A percentile compares a stretch with the other conserved stretches of the same genome.
phyloP scores from a whole-genome alignment of 2,113 vertebrate species.

The Chamaetylas fuelleborni region DNA sequence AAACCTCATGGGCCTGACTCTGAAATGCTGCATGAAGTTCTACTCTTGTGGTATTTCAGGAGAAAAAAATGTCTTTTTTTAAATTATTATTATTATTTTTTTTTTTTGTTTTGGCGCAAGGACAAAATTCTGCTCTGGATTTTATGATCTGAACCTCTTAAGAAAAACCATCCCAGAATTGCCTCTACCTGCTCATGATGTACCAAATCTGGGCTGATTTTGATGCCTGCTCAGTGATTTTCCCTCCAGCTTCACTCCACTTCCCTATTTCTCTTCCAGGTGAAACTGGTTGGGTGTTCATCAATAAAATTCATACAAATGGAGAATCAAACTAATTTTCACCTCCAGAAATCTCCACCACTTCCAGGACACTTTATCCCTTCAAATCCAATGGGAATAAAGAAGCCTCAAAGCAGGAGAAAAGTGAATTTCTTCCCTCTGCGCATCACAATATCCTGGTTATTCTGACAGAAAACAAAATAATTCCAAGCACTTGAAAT shows the following conservation, averaged over 20 bases:
- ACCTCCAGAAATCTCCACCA: background rate
- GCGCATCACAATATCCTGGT: background rate
- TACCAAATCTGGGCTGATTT: background rate
- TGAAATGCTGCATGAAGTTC: background rate
- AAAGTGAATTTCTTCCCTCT: background rate
- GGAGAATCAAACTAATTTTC: background rate
- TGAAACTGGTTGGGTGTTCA: background rate
- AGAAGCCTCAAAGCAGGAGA: background rate
- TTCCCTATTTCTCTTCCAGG: background rate
- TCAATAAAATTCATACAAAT: background rate
- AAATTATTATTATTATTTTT: background rate
- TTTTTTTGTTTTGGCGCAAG: background rate
- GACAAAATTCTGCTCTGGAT: background rate
- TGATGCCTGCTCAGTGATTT: background rate
- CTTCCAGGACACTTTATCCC: background rate
- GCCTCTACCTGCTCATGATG: background rate
- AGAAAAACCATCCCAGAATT: background rate
- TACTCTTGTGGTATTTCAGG: background rate
- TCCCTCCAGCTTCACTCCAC: background rate
- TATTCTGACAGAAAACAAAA: background rate
- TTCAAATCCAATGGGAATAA: background rate
- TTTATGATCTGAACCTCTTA: background rate
- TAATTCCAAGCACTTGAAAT: background rate
- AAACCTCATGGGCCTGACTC: slow-evolving; percentile 52
- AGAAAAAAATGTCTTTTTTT: background rate